Percentiles rank a stretch among this genome's conserved stretches.
phyloP scores from a whole-genome alignment of 2,888 invertebrate genomes.

The Ditylenchus weischeri region DNA sequence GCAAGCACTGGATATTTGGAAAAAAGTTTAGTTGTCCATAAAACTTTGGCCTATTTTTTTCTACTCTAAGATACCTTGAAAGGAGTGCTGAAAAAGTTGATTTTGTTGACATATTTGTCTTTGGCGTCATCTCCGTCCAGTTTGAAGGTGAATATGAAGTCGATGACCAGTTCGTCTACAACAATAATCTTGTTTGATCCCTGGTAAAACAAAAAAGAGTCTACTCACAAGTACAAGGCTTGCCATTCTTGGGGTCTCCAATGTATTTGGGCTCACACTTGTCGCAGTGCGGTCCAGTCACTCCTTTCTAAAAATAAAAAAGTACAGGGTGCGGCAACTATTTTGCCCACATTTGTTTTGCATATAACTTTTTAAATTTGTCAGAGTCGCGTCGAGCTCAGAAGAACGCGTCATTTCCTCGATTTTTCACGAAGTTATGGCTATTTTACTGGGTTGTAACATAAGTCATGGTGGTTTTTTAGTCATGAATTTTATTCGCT shows the following conservation, averaged over 20 bases:
- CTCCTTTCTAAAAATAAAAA: conserved; percentile 69
- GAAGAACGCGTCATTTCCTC: too few species aligned
- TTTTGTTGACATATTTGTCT: conserved; percentile 86
- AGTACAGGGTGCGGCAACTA: too few species aligned
- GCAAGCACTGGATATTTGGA: too few species aligned
- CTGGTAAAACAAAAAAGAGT: not conserved
- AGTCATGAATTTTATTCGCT: too few species aligned
- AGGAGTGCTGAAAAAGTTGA: conserved; percentile 92
- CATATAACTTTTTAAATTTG: too few species aligned
- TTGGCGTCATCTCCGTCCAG: conserved; percentile 80
- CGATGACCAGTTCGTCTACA: conserved; percentile 87
- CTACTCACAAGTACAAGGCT: conserved; percentile 81
- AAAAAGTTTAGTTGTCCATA: too few species aligned
- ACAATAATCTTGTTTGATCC: not conserved
- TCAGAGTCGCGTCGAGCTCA: too few species aligned
- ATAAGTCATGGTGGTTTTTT: too few species aligned
- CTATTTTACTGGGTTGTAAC: too few species aligned
- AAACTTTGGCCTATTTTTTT: too few species aligned
- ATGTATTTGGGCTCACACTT: conserved; percentile 85
- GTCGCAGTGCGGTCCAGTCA: conserved; percentile 66
- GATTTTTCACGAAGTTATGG: too few species aligned
- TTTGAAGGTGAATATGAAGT: conserved; percentile 98
- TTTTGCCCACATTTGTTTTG: too few species aligned
- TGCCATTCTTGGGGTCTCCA: conserved; percentile 71
- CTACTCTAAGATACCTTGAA: conserved; percentile 66